Base-by-base conservation (phyloP, 1,140 invertebrate species). In the Sycobia sp. region DNA sequence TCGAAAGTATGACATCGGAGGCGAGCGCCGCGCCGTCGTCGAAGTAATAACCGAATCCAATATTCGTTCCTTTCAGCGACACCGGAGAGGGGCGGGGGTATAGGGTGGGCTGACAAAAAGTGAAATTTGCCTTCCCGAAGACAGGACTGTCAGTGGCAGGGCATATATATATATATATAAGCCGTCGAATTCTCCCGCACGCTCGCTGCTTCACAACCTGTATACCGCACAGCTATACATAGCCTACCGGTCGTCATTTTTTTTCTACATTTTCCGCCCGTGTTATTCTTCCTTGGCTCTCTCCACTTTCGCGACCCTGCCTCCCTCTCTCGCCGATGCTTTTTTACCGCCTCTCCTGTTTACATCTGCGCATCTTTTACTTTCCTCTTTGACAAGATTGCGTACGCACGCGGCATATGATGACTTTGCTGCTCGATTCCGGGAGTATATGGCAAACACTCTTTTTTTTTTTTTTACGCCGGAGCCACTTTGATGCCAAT, bases 21-120 rank as follows among this genome's bases (percentile, higher is more conserved):
- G n/a, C 23, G 38, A 47, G 27, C 29, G 16, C 25, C 36, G 25
- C 60, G n/a, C 41, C 69, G 69, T 74, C 69, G 73, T 73, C 73
- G 70, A 76, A 74, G 77, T 77, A 79, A 80, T 80, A 80, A 78
- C 75, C 72, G 72, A 72, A 78, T 80, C 73, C 76, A 79, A 80
- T 79, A 80, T 79, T 79, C 73, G 73, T 74, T 76, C 72, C 67
- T 78, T 78, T 78, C 74, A 76, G 69, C n/a, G n/a, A n/a, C n/a
- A n/a, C n/a, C n/a, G n/a, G n/a, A n/a, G n/a, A n/a, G n/a, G n/a
- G n/a, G n/a, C n/a, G n/a, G 70, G 69, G 69, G 70, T 7, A 11
- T 59, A 67, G 20, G 20, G 67, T 69, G 69, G 67, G 60, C 72
- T 70, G 74, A 75, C 71, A 76, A 74, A 77, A 75, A 77, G 74